These are phyloP conservation scores for Apomyelois bistriatella DNA, from an alignment of 2,888 invertebrate species.

Conservation along the genomic window DNA sequence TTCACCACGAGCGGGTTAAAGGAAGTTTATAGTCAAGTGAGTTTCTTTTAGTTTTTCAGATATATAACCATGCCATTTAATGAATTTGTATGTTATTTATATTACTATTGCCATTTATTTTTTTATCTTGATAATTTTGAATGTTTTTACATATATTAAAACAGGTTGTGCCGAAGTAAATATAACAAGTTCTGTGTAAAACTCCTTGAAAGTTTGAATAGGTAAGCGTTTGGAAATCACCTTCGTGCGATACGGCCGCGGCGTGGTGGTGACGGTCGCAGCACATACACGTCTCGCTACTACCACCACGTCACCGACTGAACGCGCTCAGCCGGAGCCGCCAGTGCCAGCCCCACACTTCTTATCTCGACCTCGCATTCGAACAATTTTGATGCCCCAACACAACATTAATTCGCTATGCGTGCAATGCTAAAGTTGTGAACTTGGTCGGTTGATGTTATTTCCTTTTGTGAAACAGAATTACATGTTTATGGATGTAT, in stretches of 20 bases:
- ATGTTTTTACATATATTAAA: neutral
- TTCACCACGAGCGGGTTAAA: constrained; percentile 79
- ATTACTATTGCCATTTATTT: neutral
- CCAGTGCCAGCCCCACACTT: neutral
- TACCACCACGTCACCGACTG: constrained; percentile 25
- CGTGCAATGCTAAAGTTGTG: neutral
- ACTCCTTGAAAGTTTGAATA: constrained; percentile 13
- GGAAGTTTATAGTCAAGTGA: constrained; percentile 77
- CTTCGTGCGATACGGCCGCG: constrained; percentile 4
- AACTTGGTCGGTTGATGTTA: neutral
- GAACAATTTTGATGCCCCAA: constrained; percentile 8
- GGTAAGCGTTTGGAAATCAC: constrained; percentile 6
- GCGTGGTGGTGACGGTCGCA: neutral
- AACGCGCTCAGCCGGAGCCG: constrained; percentile 7
- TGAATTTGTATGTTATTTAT: neutral
- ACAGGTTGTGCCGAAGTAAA: neutral
- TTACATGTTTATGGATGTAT: too few species aligned
- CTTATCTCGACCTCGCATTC: constrained; percentile 13
- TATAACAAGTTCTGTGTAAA: constrained; percentile 4
- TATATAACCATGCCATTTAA: neutral
- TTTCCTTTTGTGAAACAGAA: neutral
- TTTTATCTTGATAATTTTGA: neutral
- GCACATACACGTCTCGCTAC: constrained; percentile 13
- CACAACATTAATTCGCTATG: neutral
- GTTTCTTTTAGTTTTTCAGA: constrained; percentile 32